Conservation (phyloP, 2,888 invertebrate genomes). For the Ganaspis brasiliensis region DNA sequence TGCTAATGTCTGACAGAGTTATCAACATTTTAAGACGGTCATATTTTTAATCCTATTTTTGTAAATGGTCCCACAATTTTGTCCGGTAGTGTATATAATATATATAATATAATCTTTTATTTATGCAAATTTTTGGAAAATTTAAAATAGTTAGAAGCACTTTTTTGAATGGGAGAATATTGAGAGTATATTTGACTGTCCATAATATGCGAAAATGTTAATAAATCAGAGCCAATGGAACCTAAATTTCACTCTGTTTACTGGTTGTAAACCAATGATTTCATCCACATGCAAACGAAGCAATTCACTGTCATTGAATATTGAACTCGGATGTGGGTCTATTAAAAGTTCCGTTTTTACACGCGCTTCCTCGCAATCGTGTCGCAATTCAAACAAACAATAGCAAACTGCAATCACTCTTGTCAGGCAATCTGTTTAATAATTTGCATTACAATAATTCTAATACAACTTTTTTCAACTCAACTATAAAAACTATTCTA, state of each 20-base stretch:
- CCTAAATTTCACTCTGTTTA: slow-evolving; percentile 19
- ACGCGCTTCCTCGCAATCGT: neutral
- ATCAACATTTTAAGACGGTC: too few relatives aligned
- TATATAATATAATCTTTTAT: too few relatives aligned
- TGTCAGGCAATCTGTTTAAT: neutral
- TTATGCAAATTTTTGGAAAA: too few relatives aligned
- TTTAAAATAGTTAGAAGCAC: too few relatives aligned
- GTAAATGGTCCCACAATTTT: too few relatives aligned
- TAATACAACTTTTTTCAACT: neutral
- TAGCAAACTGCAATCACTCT: slow-evolving; percentile 1
- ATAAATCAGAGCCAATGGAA: neutral
- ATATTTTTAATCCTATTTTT: too few relatives aligned
- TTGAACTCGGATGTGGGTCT: slow-evolving; percentile 6
- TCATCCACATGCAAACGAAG: slow-evolving; percentile 17
- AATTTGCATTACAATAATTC: slow-evolving; percentile 2
- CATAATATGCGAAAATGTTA: too few relatives aligned
- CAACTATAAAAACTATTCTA: too few relatives aligned
- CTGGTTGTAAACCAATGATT: slow-evolving; percentile 36
- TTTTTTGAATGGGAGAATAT: too few relatives aligned
- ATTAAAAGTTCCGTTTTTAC: slow-evolving; percentile 4
- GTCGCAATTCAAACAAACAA: slow-evolving; percentile 16
- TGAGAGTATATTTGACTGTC: too few relatives aligned
- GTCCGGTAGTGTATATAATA: too few relatives aligned
- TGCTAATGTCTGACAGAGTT: too few relatives aligned
- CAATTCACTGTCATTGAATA: slow-evolving; percentile 21